Evolutionary conservation across 2,888 invertebrate species (phyloP), one percentile per base, ranked within the genome.

Genomic region (Seira ritae): DNA sequence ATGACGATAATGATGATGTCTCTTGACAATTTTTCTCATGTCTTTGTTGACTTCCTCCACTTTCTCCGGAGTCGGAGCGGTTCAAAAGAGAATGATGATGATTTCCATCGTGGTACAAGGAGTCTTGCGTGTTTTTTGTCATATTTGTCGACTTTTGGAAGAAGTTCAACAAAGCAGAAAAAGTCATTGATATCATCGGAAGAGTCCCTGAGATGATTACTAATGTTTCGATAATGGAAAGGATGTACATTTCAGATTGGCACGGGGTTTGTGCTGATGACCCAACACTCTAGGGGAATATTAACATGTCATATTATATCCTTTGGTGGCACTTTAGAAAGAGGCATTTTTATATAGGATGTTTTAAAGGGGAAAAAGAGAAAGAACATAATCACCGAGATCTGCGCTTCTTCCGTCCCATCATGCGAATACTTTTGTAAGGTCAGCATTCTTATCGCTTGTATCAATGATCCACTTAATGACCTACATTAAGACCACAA

Each of bases 391-490:
- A 55, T 55, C 55, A 55, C 55, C 55, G 17, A 42, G 42, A 12
- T 55, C 31, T 31, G 31, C 2, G 55, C 42, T 55, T 3, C 15
- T 55, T 55, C 55, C 55, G 12, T 55, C 55, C 6, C 6, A 3
- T n/a, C 1, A 55, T 55, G 6, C 12, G 42, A 42, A 42, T 42
- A 12, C 1, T 55, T 55, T 55, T 55, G 55, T 10, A 82, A 60
- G 15, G 73, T 68, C 23, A 82, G 60, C 82, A 82, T 82, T 31
- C 72, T 71, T 23, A 71, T 60, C 10, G 62, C 72, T 77, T 77
- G 67, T 72, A 82, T 72, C 20, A 82, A 77, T 68, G 82, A 82
- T 22, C 82, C 82, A 77, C 82, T 82, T 77, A 82, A 72, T 31
- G 82, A 82, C 72, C 82, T 82, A 82, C 67, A 76, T n/a, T 31